Percentiles rank a stretch among this genome's conserved stretches.
These are phyloP conservation scores for Proales similis DNA, from an alignment of 1,140 invertebrate genomes.

Conservation along the genomic window DNA sequence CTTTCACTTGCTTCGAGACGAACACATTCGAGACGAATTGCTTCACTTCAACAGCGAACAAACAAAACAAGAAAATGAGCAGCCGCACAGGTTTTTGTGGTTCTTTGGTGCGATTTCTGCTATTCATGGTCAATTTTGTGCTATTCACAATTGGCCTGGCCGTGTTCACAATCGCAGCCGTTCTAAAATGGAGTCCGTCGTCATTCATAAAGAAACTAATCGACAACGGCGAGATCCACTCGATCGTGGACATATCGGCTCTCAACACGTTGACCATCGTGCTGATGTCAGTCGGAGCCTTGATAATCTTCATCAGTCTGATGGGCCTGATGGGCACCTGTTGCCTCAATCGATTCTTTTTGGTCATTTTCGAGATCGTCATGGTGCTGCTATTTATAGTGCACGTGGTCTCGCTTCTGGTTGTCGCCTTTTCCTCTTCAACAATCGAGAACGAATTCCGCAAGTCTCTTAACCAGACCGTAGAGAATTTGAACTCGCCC, in stretches of 20 bases:
- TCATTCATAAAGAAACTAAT: slow-evolving; percentile 35
- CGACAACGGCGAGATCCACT: neutral
- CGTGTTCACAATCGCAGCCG: slow-evolving; percentile 3
- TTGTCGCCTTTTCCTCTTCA: slow-evolving; percentile 14
- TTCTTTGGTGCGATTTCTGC: slow-evolving; percentile 9
- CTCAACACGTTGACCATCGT: slow-evolving; percentile 15
- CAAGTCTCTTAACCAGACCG: slow-evolving; percentile 15
- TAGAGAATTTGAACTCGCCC: slow-evolving; percentile 6
- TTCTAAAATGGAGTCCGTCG: slow-evolving; percentile 15
- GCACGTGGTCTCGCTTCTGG: slow-evolving; percentile 13
- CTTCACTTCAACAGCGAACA: no score
- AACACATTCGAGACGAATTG: no score
- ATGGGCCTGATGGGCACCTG: slow-evolving; percentile 26
- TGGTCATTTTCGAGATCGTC: slow-evolving; percentile 18
- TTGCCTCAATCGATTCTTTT: slow-evolving; percentile 26
- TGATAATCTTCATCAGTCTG: slow-evolving; percentile 8
- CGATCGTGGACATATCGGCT: slow-evolving; percentile 18
- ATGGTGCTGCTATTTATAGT: slow-evolving; percentile 15
- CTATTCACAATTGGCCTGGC: slow-evolving; percentile 9
- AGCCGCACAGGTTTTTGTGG: slow-evolving; percentile 31
- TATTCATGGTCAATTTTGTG: slow-evolving; percentile 16
- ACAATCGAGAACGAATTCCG: slow-evolving; percentile 24
- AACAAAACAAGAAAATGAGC: no score
- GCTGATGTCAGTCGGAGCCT: slow-evolving; percentile 12
- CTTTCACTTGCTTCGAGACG: no score